phyloP scores from a whole-genome alignment of 2,113 vertebrate genomes.

The Crotalus viridis region DNA sequence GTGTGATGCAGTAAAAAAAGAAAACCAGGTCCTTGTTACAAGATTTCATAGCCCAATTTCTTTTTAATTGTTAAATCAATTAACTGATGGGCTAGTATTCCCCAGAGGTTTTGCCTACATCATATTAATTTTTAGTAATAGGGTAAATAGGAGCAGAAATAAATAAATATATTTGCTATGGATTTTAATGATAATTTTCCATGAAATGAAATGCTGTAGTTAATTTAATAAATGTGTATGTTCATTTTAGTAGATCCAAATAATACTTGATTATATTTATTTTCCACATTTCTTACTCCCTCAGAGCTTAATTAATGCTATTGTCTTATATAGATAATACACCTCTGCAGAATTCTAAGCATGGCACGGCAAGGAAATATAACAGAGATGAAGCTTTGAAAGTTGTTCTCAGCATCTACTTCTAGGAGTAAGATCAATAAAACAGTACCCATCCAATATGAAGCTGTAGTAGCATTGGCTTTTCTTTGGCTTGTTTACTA shows the following conservation, averaged over 20 bases:
- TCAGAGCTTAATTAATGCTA: neutral
- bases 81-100: neutral
- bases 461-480: neutral
- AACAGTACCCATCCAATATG: neutral
- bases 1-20: neutral
- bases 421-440: neutral
- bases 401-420: neutral
- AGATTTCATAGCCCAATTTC: conserved; percentile 6
- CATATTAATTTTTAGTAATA: neutral
- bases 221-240: neutral
- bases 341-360: neutral
- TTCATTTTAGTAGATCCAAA: neutral
- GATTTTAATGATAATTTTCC: neutral
- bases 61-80: conserved; percentile 11
- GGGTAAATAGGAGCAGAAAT: neutral
- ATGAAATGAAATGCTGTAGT: neutral
- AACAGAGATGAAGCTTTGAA: neutral
- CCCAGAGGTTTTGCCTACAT: neutral
- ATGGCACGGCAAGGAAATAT: neutral
- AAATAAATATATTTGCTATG: neutral
- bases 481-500: neutral
- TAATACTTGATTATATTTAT: neutral
- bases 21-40: conserved; percentile 23
- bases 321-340: neutral
- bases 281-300: neutral